phyloP scores from a whole-genome alignment of 2,888 invertebrate species.

The Xanthorhoe designata region DNA sequence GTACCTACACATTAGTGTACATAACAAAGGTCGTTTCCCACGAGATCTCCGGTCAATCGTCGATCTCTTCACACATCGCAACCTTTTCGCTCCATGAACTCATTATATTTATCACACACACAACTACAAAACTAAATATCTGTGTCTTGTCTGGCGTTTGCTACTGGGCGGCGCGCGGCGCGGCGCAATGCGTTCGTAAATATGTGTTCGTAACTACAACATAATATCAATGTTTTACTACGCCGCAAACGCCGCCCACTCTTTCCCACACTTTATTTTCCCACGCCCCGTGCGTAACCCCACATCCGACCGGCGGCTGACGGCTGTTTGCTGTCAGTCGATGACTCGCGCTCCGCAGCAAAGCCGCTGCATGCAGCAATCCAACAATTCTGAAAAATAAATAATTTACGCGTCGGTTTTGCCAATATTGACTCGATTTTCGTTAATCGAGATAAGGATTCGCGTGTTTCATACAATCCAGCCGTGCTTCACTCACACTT shows the following conservation, averaged over 20 bases:
- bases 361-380: slow-evolving; percentile 42
- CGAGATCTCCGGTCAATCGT: slow-evolving; percentile 84
- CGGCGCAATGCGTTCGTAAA: slow-evolving; percentile 69
- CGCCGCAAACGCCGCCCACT: slow-evolving; percentile 87
- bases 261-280: slow-evolving; percentile 93
- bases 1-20: slow-evolving; percentile 73
- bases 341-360: slow-evolving; percentile 60
- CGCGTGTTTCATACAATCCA: slow-evolving; percentile 47
- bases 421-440: slow-evolving; percentile 34
- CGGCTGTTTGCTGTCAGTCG: slow-evolving; percentile 74
- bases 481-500: slow-evolving; percentile 48
- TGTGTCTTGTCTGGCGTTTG: slow-evolving; percentile 46
- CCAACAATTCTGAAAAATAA: slow-evolving; percentile 4
- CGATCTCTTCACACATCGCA: slow-evolving; percentile 82
- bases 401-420: neutral
- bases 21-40: slow-evolving; percentile 85
- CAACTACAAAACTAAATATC: slow-evolving; percentile 68
- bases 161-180: no score
- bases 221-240: slow-evolving; percentile 88
- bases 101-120: slow-evolving; percentile 77
- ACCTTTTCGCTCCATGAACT: slow-evolving; percentile 80
- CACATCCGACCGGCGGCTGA: slow-evolving; percentile 90
- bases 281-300: slow-evolving; percentile 92
- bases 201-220: slow-evolving; percentile 81
- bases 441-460: slow-evolving; percentile 50